phyloP scores from a whole-genome alignment of 2,113 vertebrate species.

The Geothlypis trichas region DNA sequence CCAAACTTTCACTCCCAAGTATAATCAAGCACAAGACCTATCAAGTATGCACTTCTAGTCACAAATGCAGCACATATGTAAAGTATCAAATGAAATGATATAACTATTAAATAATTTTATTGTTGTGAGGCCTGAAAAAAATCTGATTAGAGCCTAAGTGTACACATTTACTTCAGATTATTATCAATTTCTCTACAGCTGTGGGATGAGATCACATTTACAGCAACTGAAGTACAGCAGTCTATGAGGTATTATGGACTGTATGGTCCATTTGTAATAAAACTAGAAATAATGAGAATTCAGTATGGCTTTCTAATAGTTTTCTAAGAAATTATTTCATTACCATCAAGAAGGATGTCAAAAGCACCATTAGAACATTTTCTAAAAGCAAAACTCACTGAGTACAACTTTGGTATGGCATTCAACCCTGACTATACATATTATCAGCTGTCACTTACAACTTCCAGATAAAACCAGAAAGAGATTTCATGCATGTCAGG shows the following conservation, averaged over 20 bases:
- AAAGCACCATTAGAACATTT: not conserved
- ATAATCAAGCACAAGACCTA: not conserved
- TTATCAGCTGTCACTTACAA: not conserved
- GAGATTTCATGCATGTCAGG: not conserved
- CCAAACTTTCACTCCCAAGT: not conserved
- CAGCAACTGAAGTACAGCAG: not conserved
- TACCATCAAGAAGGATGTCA: not conserved
- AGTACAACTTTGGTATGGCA: not conserved
- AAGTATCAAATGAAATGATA: not conserved
- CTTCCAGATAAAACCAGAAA: not conserved
- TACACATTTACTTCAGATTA: not conserved
- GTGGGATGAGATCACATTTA: not conserved
- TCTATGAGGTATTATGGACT: not conserved
- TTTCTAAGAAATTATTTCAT: not conserved
- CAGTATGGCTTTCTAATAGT: not conserved
- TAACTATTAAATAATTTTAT: not conserved
- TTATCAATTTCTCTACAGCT: not conserved
- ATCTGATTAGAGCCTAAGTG: not conserved
- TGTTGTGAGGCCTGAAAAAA: not conserved
- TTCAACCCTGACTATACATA: not conserved
- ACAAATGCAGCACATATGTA: not conserved
- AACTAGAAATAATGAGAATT: not conserved
- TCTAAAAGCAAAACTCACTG: not conserved
- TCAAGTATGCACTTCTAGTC: not conserved
- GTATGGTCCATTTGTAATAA: not conserved